Base-by-base conservation (phyloP, 1,140 invertebrate genomes). In the Dryas iulia region DNA sequence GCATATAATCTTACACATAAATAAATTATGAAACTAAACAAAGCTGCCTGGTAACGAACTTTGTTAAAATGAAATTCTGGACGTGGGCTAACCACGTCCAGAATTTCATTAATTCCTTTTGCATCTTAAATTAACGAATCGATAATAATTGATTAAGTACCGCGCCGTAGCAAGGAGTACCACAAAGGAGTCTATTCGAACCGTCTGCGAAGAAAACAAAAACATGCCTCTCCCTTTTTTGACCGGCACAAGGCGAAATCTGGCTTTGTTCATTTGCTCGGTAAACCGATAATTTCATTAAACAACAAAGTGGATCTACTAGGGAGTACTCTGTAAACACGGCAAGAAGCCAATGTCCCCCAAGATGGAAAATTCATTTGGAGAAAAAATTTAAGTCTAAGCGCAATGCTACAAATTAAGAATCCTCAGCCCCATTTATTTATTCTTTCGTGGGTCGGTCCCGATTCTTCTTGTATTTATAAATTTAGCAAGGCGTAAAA, bases 261-360 rank as follows among this genome's bases (percentile, higher is more conserved):
- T 85, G 82, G 89, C 88, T 89, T 88, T 90, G 89, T 91, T 91
- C 87, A 91, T 91, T 91, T 91, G 83, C 85, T 90, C 83, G 84
- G 87, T 89, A 91, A 91, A 91, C 89, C 89, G 89, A 91, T 91
- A 91, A 91, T 91, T 91, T 90, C 83, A 90, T 91, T 91, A 91
- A 89, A 89, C 87, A 91, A 90, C 87, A 91, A 90, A 90, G 86
- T 88, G 84, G 84, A 81, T 83, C 75, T 87, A 81, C 77, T 78
- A 73, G 80, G 82, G 64, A 81, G 82, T 74, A 81, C 79, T 84
- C 79, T 66, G 86, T 87, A 90, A 90, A 91, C 87, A 90, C 78
- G 84, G 79, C 83, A 89, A 91, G 89, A 90, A 91, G 87, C 86
- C 87, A 84, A 82, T 89, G 87, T 88, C 89, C 89, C 89, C 86